phyloP scores from a whole-genome alignment of 2,797 vertebrate species.

The Eulemur rubriventer region DNA sequence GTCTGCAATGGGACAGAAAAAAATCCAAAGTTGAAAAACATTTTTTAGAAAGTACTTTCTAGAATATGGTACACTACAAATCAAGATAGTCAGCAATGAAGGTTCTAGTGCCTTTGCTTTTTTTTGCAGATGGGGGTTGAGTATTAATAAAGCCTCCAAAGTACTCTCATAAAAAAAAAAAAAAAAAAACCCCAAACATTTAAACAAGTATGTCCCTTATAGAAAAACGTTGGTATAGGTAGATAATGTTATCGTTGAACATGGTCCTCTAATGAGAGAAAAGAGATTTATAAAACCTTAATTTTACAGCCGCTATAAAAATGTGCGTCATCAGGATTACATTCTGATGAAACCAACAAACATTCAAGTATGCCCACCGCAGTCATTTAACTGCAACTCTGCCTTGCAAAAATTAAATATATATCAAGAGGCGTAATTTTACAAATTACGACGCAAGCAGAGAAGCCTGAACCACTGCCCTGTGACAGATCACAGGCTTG shows the following conservation, averaged over 20 bases:
- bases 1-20: conserved; percentile 80
- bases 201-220: neutral
- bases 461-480: neutral
- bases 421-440: neutral
- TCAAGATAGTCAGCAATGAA: neutral
- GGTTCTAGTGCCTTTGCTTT: neutral
- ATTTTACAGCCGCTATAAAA: neutral
- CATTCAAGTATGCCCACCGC: neutral
- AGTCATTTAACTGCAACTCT: neutral
- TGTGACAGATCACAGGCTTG: accelerated
- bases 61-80: accelerated
- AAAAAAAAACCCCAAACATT: neutral
- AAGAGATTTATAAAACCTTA: neutral
- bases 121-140: neutral
- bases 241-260: neutral
- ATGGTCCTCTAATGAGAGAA: neutral
- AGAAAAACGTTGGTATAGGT: neutral
- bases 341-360: neutral
- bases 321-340: conserved; percentile 53
- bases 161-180: neutral
- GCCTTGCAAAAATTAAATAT: neutral
- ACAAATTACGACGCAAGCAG: neutral
- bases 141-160: neutral
- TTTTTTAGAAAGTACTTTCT: neutral
- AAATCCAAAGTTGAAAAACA: neutral